Evolutionary conservation across 1,140 invertebrate genomes (phyloP).

Genomic region (Caenorhabditis latens): DNA sequence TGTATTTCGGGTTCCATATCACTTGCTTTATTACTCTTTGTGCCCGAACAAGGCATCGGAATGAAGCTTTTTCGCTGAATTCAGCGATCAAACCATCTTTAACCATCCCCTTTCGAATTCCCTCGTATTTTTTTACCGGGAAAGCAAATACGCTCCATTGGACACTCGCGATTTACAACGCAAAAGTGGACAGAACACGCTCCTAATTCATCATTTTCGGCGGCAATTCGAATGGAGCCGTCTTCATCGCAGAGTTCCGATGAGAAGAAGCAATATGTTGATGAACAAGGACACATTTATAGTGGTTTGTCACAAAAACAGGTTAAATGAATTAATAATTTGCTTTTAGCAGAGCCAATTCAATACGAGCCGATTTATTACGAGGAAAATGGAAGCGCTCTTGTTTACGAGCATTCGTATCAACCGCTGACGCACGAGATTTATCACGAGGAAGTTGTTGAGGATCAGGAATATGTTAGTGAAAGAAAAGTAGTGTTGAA

Average conservation of each 20-base stretch:
- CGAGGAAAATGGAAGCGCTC: neutral
- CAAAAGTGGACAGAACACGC: conserved; percentile 46
- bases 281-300: conserved; percentile 13
- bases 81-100: neutral
- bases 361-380: conserved; percentile 25
- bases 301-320: neutral
- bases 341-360: neutral
- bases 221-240: neutral
- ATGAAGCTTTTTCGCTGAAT: neutral
- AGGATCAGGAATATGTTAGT: conserved; percentile 32
- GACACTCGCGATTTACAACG: neutral
- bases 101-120: neutral
- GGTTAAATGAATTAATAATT: neutral
- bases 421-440: neutral
- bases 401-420: neutral
- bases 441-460: conserved; percentile 36
- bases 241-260: neutral
- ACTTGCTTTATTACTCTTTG: neutral
- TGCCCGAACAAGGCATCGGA: neutral
- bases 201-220: conserved; percentile 32
- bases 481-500: neutral
- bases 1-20: conserved; percentile 8
- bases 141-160: conserved; percentile 4
- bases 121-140: neutral
- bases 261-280: neutral